phyloP scores from a whole-genome alignment of 2,113 vertebrate genomes.

The Hydrochoerus hydrochaeris region DNA sequence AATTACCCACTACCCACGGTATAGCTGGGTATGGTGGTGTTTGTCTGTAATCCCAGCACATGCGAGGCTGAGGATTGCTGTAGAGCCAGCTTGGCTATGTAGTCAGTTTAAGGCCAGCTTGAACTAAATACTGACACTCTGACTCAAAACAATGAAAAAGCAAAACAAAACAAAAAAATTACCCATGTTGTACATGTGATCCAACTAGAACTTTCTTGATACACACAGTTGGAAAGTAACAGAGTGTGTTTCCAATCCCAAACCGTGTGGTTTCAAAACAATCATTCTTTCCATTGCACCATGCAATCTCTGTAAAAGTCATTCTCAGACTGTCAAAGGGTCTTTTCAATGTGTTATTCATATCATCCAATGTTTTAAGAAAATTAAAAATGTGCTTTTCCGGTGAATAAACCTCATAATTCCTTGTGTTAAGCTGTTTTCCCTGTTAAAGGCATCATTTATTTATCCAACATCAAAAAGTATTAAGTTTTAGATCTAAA shows the following conservation, averaged over 20 bases:
- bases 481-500: background rate
- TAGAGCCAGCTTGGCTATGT: background rate
- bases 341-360: constrained; percentile 9
- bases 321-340: background rate
- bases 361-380: constrained; percentile 7
- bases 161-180: constrained; percentile 24
- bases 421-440: background rate
- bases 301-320: background rate
- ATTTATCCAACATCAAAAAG: background rate
- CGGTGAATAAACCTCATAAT: constrained; percentile 17
- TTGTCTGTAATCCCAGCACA: background rate
- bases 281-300: background rate
- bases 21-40: background rate
- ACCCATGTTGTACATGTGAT: background rate
- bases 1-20: background rate
- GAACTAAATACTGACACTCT: background rate
- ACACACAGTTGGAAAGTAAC: background rate
- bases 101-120: background rate
- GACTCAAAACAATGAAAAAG: background rate
- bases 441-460: background rate
- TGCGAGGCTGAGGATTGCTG: background rate
- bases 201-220: background rate
- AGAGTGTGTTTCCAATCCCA: background rate
- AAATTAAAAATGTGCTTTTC: background rate
- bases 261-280: background rate